Conservation (phyloP, 2,797 vertebrate genomes). For the Dendrocincla tyrannina region DNA sequence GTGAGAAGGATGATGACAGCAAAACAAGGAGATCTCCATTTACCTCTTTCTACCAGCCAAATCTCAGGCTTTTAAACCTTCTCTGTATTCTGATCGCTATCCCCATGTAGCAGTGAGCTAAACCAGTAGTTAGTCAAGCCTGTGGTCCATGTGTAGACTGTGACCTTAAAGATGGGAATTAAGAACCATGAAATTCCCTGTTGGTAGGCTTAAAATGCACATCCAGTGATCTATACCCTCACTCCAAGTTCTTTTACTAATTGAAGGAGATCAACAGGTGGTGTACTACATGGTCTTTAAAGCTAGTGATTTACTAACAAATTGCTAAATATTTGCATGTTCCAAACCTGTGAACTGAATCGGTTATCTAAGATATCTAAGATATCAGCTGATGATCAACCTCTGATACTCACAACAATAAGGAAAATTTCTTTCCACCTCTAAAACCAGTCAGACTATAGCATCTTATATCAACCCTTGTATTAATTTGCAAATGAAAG, state of each 20-base stretch:
- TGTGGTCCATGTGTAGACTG: not conserved
- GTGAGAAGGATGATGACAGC: not conserved
- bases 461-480: not conserved
- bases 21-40: not conserved
- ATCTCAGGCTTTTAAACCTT: not conserved
- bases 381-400: not conserved
- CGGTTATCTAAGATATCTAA: not conserved
- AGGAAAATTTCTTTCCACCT: not conserved
- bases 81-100: not conserved
- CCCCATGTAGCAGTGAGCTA: not conserved
- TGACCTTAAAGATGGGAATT: not conserved
- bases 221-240: not conserved
- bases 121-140: not conserved
- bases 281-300: not conserved
- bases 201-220: not conserved
- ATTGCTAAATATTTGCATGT: not conserved
- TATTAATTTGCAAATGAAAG: not conserved
- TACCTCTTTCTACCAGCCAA: not conserved
- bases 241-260: not conserved
- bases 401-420: not conserved
- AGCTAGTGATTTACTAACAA: slow-evolving; percentile 6
- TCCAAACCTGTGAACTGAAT: not conserved
- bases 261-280: not conserved
- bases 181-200: not conserved
- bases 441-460: not conserved